Conservation (phyloP, 2,113 vertebrate species). For the Peromyscus leucopus region DNA sequence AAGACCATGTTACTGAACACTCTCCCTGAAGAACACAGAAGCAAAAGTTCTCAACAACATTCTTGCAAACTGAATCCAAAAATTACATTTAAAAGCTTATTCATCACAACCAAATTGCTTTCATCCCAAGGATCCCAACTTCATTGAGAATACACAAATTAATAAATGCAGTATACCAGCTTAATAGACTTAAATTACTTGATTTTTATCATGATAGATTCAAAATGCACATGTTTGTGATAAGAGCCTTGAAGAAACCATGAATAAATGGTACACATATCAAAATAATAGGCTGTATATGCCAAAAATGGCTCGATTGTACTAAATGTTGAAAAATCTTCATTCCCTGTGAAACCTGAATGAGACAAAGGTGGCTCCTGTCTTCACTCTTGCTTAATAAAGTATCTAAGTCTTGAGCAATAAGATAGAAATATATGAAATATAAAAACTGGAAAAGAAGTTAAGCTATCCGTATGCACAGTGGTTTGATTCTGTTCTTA, state of each 20-base stretch:
- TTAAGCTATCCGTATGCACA: background rate
- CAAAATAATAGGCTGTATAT: background rate
- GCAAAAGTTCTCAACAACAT: background rate
- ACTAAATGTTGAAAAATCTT: background rate
- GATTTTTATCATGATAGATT: background rate
- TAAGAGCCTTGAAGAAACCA: background rate
- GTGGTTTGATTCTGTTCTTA: background rate
- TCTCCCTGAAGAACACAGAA: background rate
- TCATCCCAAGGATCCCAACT: background rate
- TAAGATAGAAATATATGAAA: background rate
- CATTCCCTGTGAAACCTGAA: too few species aligned
- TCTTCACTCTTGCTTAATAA: background rate
- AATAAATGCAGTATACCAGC: background rate
- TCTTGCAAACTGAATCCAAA: background rate
- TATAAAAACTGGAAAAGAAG: background rate
- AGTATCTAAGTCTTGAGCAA: background rate
- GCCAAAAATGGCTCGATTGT: too few species aligned
- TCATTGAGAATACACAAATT: background rate
- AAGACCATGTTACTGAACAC: background rate
- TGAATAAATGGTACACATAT: background rate
- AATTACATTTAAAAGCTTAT: background rate
- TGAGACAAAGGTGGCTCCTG: too few species aligned
- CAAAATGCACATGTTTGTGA: background rate
- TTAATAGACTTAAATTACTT: background rate
- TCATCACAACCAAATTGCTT: background rate